phyloP scores from a whole-genome alignment of 2,113 vertebrate genomes.

The Oostethus manadensis region DNA sequence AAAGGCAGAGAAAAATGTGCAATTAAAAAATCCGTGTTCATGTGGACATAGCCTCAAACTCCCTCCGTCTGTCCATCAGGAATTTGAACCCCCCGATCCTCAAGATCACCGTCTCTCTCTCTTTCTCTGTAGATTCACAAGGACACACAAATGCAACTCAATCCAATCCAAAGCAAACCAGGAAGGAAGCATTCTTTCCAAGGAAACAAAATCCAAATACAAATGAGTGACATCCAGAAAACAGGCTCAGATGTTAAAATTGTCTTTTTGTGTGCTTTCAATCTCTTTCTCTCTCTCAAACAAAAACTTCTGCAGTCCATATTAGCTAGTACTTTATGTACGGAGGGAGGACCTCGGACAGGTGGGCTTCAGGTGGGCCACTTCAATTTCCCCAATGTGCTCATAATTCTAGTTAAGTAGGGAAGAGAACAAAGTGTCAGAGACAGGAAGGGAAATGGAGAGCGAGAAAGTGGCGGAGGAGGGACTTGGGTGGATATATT shows the following conservation, averaged over 20 bases:
- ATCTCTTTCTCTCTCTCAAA: slow-evolving; percentile 55
- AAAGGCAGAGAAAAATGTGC: too few relatives aligned
- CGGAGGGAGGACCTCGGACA: slow-evolving; percentile 74
- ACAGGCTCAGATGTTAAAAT: slow-evolving; percentile 57
- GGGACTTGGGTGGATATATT: slow-evolving; percentile 54
- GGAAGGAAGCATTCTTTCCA: slow-evolving; percentile 67
- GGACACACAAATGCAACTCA: slow-evolving; percentile 68
- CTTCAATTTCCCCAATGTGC: slow-evolving; percentile 72
- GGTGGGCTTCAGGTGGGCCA: slow-evolving; percentile 74
- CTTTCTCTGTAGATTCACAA: slow-evolving; percentile 79
- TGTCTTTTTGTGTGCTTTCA: slow-evolving; percentile 57
- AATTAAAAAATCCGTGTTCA: too few relatives aligned
- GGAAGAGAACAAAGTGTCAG: slow-evolving; percentile 75
- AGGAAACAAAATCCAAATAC: slow-evolving; percentile 73
- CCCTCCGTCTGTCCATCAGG: slow-evolving; percentile 53
- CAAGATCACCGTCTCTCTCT: slow-evolving; percentile 71
- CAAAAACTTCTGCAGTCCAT: slow-evolving; percentile 67
- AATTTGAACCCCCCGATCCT: slow-evolving; percentile 33
- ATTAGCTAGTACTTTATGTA: slow-evolving; percentile 73
- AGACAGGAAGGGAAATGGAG: slow-evolving; percentile 67
- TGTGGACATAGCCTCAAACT: slow-evolving; percentile 20
- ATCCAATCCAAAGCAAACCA: slow-evolving; percentile 65
- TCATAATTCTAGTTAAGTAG: slow-evolving; percentile 77
- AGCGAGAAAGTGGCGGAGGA: slow-evolving; percentile 72
- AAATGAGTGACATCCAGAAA: slow-evolving; percentile 49